These are phyloP conservation scores for Drosophila lowei DNA, from an alignment of 1,140 invertebrate species.

Conservation along the genomic window DNA sequence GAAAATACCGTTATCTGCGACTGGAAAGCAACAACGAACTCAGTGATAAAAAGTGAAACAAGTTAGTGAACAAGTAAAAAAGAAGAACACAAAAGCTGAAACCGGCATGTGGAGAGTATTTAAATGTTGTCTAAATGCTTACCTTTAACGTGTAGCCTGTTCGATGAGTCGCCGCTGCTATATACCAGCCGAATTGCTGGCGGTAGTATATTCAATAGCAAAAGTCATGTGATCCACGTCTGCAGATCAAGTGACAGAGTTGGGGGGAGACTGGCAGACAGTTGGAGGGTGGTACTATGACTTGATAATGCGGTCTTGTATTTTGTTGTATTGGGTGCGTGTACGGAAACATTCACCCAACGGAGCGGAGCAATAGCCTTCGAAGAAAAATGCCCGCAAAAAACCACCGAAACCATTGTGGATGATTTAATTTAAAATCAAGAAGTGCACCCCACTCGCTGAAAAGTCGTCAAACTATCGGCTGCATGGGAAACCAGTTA, in stretches of 20 bases:
- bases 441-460: slow-evolving; percentile 29
- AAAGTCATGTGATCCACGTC: not conserved
- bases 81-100: not conserved
- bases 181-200: too few species aligned
- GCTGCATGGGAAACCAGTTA: slow-evolving; percentile 46
- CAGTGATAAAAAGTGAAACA: slow-evolving; percentile 22
- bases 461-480: slow-evolving; percentile 61
- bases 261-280: not conserved
- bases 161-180: too few species aligned
- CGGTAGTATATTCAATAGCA: not conserved
- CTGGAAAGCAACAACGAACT: slow-evolving; percentile 16
- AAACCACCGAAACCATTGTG: slow-evolving; percentile 1
- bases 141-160: too few species aligned
- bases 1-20: slow-evolving; percentile 18
- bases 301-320: slow-evolving; percentile 4
- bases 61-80: slow-evolving; percentile 27
- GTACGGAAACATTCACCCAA: not conserved
- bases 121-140: slow-evolving; percentile 2
- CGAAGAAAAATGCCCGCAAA: too few species aligned
- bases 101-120: slow-evolving; percentile 8
- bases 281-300: not conserved
- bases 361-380: slow-evolving; percentile 1
- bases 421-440: slow-evolving; percentile 39
- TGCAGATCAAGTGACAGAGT: slow-evolving; percentile 1
- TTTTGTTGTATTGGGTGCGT: not conserved